phyloP scores from a whole-genome alignment of 2,113 vertebrate species.

The Panthera tigris region DNA sequence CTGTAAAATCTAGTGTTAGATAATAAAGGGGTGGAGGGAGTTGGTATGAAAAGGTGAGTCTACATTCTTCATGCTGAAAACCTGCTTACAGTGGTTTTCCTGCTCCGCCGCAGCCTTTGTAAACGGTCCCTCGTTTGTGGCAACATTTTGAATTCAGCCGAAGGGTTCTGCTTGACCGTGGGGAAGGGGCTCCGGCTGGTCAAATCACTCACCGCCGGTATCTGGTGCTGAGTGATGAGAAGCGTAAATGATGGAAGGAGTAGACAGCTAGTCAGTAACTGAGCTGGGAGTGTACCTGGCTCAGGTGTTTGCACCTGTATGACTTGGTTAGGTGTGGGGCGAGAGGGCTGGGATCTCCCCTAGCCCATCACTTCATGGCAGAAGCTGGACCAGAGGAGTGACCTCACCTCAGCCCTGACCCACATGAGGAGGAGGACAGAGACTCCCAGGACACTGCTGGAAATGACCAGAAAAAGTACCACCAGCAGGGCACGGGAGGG shows the following conservation, averaged over 20 bases:
- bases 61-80: not conserved
- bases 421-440: not conserved
- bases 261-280: not conserved
- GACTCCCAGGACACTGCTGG: not conserved
- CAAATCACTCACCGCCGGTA: fast-evolving
- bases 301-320: not conserved
- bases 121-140: not conserved
- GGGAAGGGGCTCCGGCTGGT: not conserved
- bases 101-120: not conserved
- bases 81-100: not conserved
- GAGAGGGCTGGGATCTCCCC: not conserved
- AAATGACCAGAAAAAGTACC: not conserved
- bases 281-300: not conserved
- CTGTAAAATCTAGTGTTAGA: not conserved
- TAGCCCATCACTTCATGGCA: not conserved
- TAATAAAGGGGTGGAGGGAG: not conserved
- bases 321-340: not conserved
- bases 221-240: not conserved
- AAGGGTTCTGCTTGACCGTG: not conserved
- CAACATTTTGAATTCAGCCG: not conserved
- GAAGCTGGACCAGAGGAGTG: not conserved
- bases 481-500: not conserved
- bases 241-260: not conserved
- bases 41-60: not conserved
- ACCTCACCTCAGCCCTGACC: not conserved